Base-by-base conservation (phyloP, 2,797 vertebrate genomes). In the Silurus aristotelis region DNA sequence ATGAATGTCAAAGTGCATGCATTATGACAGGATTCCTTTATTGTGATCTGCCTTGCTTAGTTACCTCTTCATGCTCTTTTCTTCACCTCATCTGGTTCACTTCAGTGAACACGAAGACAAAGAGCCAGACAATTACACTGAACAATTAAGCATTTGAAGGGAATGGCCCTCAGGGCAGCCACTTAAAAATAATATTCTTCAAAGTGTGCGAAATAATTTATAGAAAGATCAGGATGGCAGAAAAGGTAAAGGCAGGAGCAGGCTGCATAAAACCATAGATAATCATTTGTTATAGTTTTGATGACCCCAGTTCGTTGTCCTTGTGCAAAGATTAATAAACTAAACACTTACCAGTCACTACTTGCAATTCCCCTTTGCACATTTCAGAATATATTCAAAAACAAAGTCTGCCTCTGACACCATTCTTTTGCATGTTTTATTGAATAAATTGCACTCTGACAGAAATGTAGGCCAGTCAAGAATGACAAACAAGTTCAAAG, bases 1-100 rank as follows among this genome's bases (percentile, higher is more conserved):
- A 72, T 83, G 64, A 77, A 83, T 77, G 85, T 86, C 80, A 77
- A 56, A 77, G 85, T 70, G 71, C 63, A 75, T 81, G 72, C 70
- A 70, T 72, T 77, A 83, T 79, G 77, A 83, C 64, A 48, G 73
- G 67, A 79, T 31, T 48, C 72, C n/a, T 13, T 83, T 60, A 78
- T 63, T 72, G 73, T 72, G 52, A 82, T 79, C 85, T 75, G 84
- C 79, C 61, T 58, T 85, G 73, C 56, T 80, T 80, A 84, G 76
- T 80, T 80, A 79, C 60, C 58, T 73, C 76, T 43, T 83, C 76
- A n/a, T 87, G 82, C 46, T 48, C n/a, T 56, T 79, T 83, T 86
- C 38, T 22, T 38, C 48, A 52, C 67, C 67, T 84, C 48, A 68
- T 86, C 78, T 73, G 48, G 22, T 80, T n/a, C 85, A 72, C 43